A percentile compares a stretch with the other conserved stretches of the same genome.
These are phyloP conservation scores for Drosophila bipectinata DNA, from an alignment of 1,140 invertebrate genomes.

Conservation along the genomic window DNA sequence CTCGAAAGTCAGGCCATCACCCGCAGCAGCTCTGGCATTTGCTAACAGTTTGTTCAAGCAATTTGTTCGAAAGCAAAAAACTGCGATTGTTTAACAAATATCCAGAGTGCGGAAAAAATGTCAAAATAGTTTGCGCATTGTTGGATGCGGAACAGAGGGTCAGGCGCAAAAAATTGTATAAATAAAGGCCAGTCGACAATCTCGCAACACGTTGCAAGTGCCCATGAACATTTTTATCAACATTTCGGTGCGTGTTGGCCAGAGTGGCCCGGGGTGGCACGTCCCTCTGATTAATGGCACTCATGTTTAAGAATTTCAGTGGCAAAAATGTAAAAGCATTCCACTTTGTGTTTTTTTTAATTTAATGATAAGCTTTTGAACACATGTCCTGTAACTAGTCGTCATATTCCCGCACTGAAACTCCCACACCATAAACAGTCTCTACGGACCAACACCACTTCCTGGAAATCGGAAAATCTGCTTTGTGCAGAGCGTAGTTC, in stretches of 20 bases:
- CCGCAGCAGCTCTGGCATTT: constrained; percentile 33
- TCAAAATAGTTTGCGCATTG: constrained; percentile 56
- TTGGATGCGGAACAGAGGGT: constrained; percentile 14
- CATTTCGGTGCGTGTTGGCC: constrained; percentile 58
- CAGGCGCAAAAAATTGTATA: constrained; percentile 42
- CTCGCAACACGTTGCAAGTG: constrained; percentile 79
- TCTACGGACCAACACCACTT: not conserved
- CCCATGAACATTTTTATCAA: constrained; percentile 72
- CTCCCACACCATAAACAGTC: not conserved
- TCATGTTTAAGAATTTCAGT: constrained; percentile 35
- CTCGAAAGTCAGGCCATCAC: constrained; percentile 36
- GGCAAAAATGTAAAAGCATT: not conserved
- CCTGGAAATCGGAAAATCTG: not conserved
- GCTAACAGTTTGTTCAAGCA: constrained; percentile 57
- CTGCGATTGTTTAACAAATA: constrained; percentile 52
- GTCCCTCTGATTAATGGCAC: constrained; percentile 76
- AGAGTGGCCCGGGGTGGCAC: constrained; percentile 58
- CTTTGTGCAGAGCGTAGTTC: not conserved
- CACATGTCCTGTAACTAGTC: no score
- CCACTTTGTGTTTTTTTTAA: not conserved
- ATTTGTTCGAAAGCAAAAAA: constrained; percentile 46
- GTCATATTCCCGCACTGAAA: not conserved
- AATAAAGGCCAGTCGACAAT: constrained; percentile 70
- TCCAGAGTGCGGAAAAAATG: constrained; percentile 28
- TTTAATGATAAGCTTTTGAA: not conserved